Evolutionary conservation across 2,797 vertebrate genomes (phyloP), one percentile per base, ranked within the genome.

Genomic region (Caiman crocodilus): DNA sequence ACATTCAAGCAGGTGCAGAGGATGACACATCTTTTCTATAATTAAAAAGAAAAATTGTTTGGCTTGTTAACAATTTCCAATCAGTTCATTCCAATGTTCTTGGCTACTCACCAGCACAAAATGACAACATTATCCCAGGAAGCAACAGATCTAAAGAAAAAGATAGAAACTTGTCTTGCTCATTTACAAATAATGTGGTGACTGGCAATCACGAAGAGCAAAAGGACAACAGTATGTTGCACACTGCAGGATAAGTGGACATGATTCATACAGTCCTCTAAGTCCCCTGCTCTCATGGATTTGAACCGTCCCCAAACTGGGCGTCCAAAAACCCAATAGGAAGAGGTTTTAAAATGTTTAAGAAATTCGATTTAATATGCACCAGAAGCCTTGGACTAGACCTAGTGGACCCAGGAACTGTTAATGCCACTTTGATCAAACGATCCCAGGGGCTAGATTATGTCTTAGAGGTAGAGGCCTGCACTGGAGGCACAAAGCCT

Each of bases 391-490:
- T 3, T 69, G 5, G 16, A 18, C 60, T 50, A 50, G 42, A 50
- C 42, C 42, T 50, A 50, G 42, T 50, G 42, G 42, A 50, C 42
- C 42, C 42, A 50, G 42, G 42, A 50, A 50, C 42, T 50, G 42
- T 50, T 13, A 3, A 82, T 2, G 11, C 3, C 76, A 2, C 6
- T 91, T 88, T 87, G 42, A 50, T 81, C 28, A 76, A 60, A 78
- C 11, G 23, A 63, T 78, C 55, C 26, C 30, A 14, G 4, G 6
- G 12, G 28, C 56, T 71, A 84, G 67, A 59, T 71, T 89, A 0
- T 65, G 16, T 67, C 26, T 55, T 2, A 0, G 23, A 57, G 23
- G 1, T 0, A 0, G 13, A 26, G 25, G 50, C 3, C 14, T 86
- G 73, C 14, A 23, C 0, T 12, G 9, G 42, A 16, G n/a, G 15